phyloP scores from a whole-genome alignment of 2,113 vertebrate species.

The Taurulus bubalis region DNA sequence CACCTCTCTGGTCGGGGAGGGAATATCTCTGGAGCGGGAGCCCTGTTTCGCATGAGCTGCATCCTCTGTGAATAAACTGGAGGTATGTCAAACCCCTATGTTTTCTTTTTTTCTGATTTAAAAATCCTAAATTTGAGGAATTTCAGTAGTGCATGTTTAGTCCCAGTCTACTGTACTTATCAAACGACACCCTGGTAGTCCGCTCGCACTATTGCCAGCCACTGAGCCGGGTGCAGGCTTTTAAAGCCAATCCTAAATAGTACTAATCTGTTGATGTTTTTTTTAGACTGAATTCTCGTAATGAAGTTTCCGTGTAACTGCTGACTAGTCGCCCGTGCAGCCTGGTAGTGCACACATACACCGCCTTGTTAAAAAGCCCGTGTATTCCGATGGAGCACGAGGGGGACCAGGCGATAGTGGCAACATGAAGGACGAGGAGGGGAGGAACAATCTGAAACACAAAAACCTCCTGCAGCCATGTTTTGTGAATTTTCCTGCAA shows the following conservation, averaged over 20 bases:
- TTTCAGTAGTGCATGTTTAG: conserved; percentile 58
- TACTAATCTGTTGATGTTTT: conserved; percentile 74
- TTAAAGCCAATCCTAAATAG: conserved; percentile 57
- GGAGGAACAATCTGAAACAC: conserved; percentile 84
- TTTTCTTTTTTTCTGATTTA: conserved; percentile 52
- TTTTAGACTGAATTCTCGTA: conserved; percentile 53
- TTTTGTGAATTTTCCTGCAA: conserved; percentile 83
- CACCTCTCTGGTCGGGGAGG: conserved; percentile 75
- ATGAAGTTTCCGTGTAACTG: conserved; percentile 74
- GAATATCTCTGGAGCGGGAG: conserved; percentile 72
- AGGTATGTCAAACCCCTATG: conserved; percentile 76
- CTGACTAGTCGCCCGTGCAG: conserved; percentile 51
- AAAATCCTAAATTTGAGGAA: conserved; percentile 69
- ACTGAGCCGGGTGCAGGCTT: conserved; percentile 66
- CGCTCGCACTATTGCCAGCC: conserved; percentile 20
- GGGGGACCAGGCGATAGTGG: conserved; percentile 56
- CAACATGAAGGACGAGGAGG: conserved; percentile 79
- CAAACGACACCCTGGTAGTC: conserved; percentile 30
- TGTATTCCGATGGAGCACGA: conserved; percentile 16
- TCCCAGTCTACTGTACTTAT: conserved; percentile 3
- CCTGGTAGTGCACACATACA: conserved; percentile 33
- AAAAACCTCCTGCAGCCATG: conserved; percentile 88
- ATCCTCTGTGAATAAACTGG: conserved; percentile 81
- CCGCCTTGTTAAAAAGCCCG: conserved; percentile 4
- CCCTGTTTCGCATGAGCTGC: conserved; percentile 80